Percentiles rank a stretch among this genome's conserved stretches.
phyloP scores from a whole-genome alignment of 2,888 invertebrate species.

The Ditula angustiorana region DNA sequence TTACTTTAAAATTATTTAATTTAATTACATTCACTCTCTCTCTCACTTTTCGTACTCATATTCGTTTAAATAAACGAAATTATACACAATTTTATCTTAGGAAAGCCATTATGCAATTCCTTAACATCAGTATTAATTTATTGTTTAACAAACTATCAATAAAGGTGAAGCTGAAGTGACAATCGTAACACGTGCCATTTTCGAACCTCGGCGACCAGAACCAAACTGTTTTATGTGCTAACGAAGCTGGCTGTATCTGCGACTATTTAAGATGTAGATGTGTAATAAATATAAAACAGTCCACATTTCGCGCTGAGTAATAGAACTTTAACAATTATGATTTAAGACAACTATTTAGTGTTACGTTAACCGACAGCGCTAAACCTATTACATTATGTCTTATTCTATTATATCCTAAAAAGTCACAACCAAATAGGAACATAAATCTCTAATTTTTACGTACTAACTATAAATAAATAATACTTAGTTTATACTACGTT shows the following conservation, averaged over 20 bases:
- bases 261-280: no score
- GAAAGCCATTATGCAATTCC: no score
- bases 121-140: neutral
- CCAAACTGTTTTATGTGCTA: neutral
- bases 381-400: neutral
- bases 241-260: neutral
- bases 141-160: neutral
- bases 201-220: neutral
- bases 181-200: constrained; percentile 6
- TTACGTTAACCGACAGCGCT: constrained; percentile 24
- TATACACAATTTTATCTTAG: no score
- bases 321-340: constrained; percentile 57
- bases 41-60: no score
- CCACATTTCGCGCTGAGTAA: constrained; percentile 54
- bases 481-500: neutral
- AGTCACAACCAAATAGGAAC: neutral
- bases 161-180: neutral
- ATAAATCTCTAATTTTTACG: neutral
- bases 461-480: neutral
- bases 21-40: neutral
- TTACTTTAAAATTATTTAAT: neutral
- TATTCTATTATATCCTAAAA: no score
- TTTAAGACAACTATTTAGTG: constrained; percentile 20
- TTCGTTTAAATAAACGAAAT: no score
- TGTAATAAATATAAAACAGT: neutral